Evolutionary conservation across 1,140 invertebrate species (phyloP).

Genomic region (Diprion similis): DNA sequence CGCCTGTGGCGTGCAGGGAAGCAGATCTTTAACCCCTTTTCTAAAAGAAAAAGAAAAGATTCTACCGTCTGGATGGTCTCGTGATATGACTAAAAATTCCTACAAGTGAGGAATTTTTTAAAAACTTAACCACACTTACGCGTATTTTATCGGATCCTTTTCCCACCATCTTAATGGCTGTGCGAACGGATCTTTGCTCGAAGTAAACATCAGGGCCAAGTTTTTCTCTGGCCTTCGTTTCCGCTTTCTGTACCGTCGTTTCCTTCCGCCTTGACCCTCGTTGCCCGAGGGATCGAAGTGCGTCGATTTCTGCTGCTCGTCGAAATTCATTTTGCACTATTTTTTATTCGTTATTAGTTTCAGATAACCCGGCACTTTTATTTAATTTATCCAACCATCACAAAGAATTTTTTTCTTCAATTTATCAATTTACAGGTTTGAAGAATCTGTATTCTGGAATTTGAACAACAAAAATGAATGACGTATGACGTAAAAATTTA

Average conservation of each 20-base stretch:
- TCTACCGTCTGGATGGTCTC: too few relatives aligned
- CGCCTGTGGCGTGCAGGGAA: background rate
- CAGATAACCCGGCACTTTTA: background rate
- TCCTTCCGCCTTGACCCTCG: background rate
- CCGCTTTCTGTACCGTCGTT: background rate
- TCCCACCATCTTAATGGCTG: slow-evolving; percentile 43
- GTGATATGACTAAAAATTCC: too few relatives aligned
- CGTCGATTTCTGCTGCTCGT: too few relatives aligned
- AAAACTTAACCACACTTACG: slow-evolving; percentile 35
- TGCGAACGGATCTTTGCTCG: slow-evolving; percentile 36
- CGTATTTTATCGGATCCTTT: slow-evolving; percentile 41
- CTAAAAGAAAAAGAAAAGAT: too few relatives aligned
- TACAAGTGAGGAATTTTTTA: too few relatives aligned
- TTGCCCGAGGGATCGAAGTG: background rate
- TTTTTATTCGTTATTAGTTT: slow-evolving; percentile 8
- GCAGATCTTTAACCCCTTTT: background rate
- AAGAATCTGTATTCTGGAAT: background rate
- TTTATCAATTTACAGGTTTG: background rate
- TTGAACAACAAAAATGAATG: too few relatives aligned
- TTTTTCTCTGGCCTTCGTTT: slow-evolving; percentile 15
- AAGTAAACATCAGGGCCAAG: slow-evolving; percentile 23
- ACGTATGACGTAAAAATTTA: too few relatives aligned
- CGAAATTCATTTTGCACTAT: too few relatives aligned
- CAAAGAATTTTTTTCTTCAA: background rate
- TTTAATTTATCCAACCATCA: background rate